Evolutionary conservation across 2,888 invertebrate genomes (phyloP), one percentile per base, ranked within the genome.

Genomic region (Andrena hattorfiana): DNA sequence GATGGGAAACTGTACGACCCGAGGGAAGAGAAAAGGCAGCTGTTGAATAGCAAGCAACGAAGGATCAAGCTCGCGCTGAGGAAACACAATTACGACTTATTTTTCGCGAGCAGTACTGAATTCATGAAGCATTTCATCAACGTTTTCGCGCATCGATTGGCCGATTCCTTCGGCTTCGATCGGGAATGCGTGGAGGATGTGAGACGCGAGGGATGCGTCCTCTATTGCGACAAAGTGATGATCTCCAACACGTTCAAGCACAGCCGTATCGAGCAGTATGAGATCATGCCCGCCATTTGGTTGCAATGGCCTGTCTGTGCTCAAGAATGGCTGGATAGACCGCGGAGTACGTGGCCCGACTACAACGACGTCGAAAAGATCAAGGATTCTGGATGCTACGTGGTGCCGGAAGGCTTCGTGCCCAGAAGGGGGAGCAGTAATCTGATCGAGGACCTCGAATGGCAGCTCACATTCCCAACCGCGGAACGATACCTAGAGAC

Each of bases 391-490:
- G 96, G 97, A 1, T 97, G 96, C 88, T 95, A 97, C 83, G 94
- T 97, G 32, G 95, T 97, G 13, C 97, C 98, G 0, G 94, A 96
- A 83, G 97, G 97, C 7, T 96, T 95, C 92, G 94, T 96, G 63
- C 95, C 96, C 5, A 96, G 96, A 90, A 94, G 95, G 72, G 78
- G 80, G 0, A 92, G 94, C 20, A 97, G 94, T 23, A 97, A 97
- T 92, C 94, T 95, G 0, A 95, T 96, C 48, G 95, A 96, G 67
- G 95, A 96, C 78, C 94, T 97, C 26, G 97, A 98, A 92, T 98
- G 98, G 98, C 96, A 96, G 93, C 95, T 97, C 2, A 95, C 95
- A 56, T 98, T 97, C 91, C 97, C 97, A 0, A 96, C 96, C 73
- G 97, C 97, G 0, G 97, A 97, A 92, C 95, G 96, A 30, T 97